Conservation (phyloP, 2,113 vertebrate genomes). For the Microcebus ravelobensis region DNA sequence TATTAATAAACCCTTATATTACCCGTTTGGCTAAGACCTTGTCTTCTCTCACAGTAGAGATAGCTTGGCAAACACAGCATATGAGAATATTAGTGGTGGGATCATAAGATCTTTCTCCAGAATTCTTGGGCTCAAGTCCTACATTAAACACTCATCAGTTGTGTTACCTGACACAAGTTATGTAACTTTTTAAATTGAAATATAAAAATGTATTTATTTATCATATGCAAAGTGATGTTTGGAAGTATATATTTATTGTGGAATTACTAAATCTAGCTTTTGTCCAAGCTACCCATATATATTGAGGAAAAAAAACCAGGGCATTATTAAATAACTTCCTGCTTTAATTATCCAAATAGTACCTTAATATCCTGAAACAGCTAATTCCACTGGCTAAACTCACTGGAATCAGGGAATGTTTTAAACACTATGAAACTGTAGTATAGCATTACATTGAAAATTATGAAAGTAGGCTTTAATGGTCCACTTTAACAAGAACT, state of each 20-base stretch:
- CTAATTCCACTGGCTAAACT: neutral
- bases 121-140: neutral
- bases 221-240: neutral
- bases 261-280: neutral
- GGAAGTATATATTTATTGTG: neutral
- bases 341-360: neutral
- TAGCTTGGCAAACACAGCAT: neutral
- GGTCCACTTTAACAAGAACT: conserved; percentile 31
- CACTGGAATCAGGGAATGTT: neutral
- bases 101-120: neutral
- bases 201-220: neutral
- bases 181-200: neutral
- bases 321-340: neutral
- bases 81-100: neutral
- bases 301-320: neutral
- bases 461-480: conserved; percentile 34
- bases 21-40: neutral
- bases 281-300: neutral
- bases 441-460: neutral
- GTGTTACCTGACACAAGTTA: neutral
- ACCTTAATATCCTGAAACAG: neutral
- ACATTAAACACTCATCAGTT: neutral
- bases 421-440: neutral
- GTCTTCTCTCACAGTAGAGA: neutral
- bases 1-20: neutral